These are phyloP conservation scores for Scaptomyza cyrtandrae DNA, from an alignment of 2,888 invertebrate species.

Conservation along the genomic window DNA sequence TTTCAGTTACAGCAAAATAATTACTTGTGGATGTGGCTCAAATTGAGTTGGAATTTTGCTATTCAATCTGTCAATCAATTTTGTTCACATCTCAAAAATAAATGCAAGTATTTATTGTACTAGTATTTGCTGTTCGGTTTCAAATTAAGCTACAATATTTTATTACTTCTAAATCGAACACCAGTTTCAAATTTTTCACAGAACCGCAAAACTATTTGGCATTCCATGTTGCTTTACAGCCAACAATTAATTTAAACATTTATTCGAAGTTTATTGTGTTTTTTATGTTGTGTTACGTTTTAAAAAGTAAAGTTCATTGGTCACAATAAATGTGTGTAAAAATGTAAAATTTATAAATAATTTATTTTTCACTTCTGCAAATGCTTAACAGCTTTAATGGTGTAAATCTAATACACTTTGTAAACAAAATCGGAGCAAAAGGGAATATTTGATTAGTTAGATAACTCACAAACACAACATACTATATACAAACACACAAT, in stretches of 20 bases:
- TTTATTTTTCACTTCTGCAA: background rate
- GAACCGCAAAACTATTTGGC: background rate
- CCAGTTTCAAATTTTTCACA: background rate
- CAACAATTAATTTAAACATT: background rate
- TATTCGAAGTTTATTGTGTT: background rate
- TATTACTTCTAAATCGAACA: background rate
- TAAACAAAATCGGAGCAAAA: background rate
- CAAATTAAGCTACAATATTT: background rate
- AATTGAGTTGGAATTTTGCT: too few relatives aligned
- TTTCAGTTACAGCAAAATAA: too few relatives aligned
- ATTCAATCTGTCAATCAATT: too few relatives aligned
- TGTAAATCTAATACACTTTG: background rate
- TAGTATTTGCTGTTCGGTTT: background rate
- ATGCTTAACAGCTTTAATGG: background rate
- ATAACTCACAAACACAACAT: background rate
- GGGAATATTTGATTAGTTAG: conserved; percentile 4
- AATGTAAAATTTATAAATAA: background rate
- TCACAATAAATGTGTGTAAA: background rate
- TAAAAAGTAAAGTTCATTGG: background rate
- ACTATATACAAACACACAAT: background rate
- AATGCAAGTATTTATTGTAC: background rate
- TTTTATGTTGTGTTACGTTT: too few relatives aligned
- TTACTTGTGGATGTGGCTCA: too few relatives aligned
- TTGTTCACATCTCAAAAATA: background rate
- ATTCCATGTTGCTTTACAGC: background rate